Base-by-base conservation (phyloP, 2,888 invertebrate species). In the Rhyacophila evoluta region DNA sequence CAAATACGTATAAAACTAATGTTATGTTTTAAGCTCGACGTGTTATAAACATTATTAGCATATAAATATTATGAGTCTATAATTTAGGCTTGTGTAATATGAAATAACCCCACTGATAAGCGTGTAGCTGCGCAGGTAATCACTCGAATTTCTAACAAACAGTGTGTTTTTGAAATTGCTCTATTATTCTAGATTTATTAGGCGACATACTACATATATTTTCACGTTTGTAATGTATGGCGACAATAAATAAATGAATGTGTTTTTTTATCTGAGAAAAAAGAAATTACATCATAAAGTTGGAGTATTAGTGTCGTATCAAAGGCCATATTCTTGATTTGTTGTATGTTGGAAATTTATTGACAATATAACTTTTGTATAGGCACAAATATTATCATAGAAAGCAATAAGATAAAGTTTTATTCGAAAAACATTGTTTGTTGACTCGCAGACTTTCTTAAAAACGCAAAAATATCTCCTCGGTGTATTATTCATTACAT, bases 191-290 rank as follows among this genome's bases (percentile, higher is more conserved):
- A 19, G 10, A 55, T 55, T 55, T 55, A 55, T 55, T 55, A 19
- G 15, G 55, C 8, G 15, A 55, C 55, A 19, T 2, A 1, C 8
- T 19, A 25, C 55, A 55, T 19, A 55, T 19, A 55, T 55, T 55
- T 55, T 12, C 19, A 25, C 19, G 55, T 55, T 55, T 55, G 55
- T 55, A 55, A 55, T 55, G 12, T 55, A 55, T 19, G 55, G 19
- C 15, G 55, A 55, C 55, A 55, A 55, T 55, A 55, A 55, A 55
- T 55, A 55, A 25, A 55, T 55, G 55, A 55, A 55, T 55, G 55
- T 55, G 55, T 55, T 55, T 55, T 38, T 55, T 55, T 19, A 55
- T 55, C 55, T 55, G 55, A 55, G 55, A 55, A 55, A 55, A 55
- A 55, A 55, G 19, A 55, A 55, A 19, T 55, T 19, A 12, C 12